Conservation (phyloP, 2,113 vertebrate genomes). For the Mungos mungo region DNA sequence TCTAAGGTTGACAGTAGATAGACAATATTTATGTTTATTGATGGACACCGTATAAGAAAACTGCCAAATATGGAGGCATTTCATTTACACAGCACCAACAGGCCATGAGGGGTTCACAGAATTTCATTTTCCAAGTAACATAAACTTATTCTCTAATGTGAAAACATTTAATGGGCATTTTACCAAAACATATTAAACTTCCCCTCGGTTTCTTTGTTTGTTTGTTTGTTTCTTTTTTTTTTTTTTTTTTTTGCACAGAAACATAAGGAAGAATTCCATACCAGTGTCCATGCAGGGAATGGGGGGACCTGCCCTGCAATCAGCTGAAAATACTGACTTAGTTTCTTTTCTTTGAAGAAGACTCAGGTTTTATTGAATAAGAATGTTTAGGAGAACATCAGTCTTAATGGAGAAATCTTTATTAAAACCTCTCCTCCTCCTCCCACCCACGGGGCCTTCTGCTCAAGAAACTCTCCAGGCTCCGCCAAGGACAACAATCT, state of each 20-base stretch:
- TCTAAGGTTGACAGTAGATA: not conserved
- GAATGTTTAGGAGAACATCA: not conserved
- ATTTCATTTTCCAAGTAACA: not conserved
- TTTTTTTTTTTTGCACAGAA: not conserved
- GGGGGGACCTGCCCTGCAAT: not conserved
- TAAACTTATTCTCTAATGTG: not conserved
- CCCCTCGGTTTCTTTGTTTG: not conserved
- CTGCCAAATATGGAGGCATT: not conserved
- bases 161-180: not conserved
- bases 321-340: not conserved
- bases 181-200: not conserved
- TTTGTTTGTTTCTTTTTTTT: not conserved
- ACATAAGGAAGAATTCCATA: not conserved
- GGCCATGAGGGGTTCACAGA: not conserved
- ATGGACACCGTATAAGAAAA: not conserved
- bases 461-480: not conserved
- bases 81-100: not conserved
- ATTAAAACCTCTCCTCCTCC: not conserved
- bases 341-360: not conserved
- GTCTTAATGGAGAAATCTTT: not conserved
- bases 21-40: not conserved
- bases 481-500: accelerated
- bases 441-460: not conserved
- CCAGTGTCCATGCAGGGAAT: not conserved
- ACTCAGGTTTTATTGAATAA: not conserved